Conservation (phyloP, 2,113 vertebrate species). For the Sardina pilchardus region DNA sequence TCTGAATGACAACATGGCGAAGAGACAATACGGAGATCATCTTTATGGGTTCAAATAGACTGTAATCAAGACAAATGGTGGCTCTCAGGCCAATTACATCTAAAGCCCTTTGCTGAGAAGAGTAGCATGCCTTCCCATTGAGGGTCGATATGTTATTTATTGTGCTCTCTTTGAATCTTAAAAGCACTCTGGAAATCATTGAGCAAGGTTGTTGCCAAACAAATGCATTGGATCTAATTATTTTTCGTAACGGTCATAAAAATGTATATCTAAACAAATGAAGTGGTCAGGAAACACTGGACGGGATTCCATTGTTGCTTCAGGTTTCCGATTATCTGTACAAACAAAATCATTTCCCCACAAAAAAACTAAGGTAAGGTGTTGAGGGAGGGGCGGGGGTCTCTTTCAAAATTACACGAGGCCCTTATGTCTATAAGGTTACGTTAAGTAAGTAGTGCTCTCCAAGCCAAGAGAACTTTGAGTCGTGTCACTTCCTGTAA, state of each 20-base stretch:
- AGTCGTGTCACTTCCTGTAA: background rate
- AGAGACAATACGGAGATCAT: conserved; percentile 55
- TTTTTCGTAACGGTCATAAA: background rate
- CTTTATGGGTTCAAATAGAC: conserved; percentile 61
- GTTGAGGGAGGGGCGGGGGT: background rate
- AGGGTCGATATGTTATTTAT: conserved; percentile 67
- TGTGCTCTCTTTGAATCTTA: conserved; percentile 36
- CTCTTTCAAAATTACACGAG: background rate
- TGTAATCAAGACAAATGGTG: conserved; percentile 66
- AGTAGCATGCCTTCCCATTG: conserved; percentile 46
- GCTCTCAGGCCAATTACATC: conserved; percentile 58
- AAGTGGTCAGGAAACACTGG: background rate
- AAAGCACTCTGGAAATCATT: conserved; percentile 10
- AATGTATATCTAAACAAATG: background rate
- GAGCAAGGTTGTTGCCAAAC: background rate
- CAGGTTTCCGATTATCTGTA: background rate
- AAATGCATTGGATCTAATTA: conserved; percentile 10
- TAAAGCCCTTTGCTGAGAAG: conserved; percentile 35
- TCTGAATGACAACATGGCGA: conserved; percentile 46
- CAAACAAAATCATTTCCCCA: background rate
- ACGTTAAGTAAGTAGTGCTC: background rate
- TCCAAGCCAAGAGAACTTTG: background rate
- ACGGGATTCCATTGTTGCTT: background rate
- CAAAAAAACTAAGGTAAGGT: background rate
- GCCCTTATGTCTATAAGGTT: background rate